Percentiles rank a stretch among this genome's conserved stretches.
Evolutionary conservation across 1,140 invertebrate species (phyloP).

Genomic region (Drosophila mojavensis): DNA sequence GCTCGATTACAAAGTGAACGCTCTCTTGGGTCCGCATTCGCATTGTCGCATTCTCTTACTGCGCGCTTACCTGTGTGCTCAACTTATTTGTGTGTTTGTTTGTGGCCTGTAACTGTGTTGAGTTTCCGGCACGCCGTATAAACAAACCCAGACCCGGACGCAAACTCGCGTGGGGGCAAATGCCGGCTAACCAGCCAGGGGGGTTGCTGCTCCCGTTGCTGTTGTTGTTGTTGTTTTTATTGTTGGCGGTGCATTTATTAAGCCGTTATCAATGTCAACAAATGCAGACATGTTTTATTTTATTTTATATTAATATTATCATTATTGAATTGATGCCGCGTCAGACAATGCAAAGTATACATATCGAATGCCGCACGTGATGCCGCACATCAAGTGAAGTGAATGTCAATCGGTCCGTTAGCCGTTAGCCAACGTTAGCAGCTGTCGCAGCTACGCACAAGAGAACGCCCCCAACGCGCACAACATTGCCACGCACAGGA

Average conservation of each 20-base stretch:
- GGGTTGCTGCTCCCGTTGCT: neutral
- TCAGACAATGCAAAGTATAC: conserved; percentile 36
- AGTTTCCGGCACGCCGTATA: conserved; percentile 80
- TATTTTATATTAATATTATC: conserved; percentile 15
- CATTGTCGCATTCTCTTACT: neutral
- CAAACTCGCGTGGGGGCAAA: conserved; percentile 11
- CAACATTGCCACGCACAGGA: conserved; percentile 44
- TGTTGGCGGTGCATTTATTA: conserved; percentile 43
- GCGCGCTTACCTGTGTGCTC: conserved; percentile 6
- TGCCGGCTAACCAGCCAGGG: neutral
- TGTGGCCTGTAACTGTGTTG: conserved; percentile 63
- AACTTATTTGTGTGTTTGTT: conserved; percentile 43
- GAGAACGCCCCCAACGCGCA: conserved; percentile 36
- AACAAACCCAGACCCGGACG: conserved; percentile 66
- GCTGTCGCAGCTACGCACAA: conserved; percentile 14
- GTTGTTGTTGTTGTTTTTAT: neutral
- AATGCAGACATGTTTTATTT: conserved; percentile 13
- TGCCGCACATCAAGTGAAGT: conserved; percentile 58
- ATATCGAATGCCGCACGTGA: conserved; percentile 53
- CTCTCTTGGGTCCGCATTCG: neutral
- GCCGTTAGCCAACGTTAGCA: neutral
- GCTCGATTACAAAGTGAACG: neutral
- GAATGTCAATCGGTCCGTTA: neutral
- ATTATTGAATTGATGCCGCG: conserved; percentile 30
- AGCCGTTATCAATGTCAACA: conserved; percentile 72